Evolutionary conservation across 2,113 vertebrate genomes (phyloP).

Genomic region (Ailurus styani): DNA sequence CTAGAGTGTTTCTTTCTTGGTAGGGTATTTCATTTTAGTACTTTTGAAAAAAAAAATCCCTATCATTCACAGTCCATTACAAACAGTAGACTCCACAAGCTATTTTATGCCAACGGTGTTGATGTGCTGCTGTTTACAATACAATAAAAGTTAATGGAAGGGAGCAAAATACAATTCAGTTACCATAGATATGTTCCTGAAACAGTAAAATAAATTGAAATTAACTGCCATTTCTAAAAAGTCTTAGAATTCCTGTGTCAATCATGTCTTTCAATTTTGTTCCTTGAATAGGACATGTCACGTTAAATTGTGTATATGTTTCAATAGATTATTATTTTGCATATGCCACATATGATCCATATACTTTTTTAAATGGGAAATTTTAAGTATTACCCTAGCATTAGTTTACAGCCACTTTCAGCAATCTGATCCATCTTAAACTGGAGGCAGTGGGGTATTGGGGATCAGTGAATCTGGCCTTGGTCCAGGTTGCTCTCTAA

Average conservation of each 20-base stretch:
- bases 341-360: background rate
- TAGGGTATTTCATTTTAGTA: background rate
- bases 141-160: conserved; percentile 69
- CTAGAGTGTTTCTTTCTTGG: background rate
- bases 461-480: background rate
- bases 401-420: background rate
- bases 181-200: conserved; percentile 39
- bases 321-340: background rate
- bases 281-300: background rate
- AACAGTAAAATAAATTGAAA: conserved; percentile 64
- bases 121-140: conserved; percentile 62
- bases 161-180: conserved; percentile 59
- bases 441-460: background rate
- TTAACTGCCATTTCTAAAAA: conserved; percentile 58
- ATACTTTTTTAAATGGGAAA: background rate
- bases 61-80: conserved; percentile 34
- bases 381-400: background rate
- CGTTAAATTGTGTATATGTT: background rate
- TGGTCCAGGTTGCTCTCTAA: background rate
- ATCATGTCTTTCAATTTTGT: background rate
- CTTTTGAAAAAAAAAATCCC: background rate
- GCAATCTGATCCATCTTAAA: background rate
- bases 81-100: conserved; percentile 42
- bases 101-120: conserved; percentile 51
- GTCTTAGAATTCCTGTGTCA: conserved; percentile 31